These are phyloP conservation scores for Xyrauchen texanus DNA, from an alignment of 2,113 vertebrate species.

Conservation along the genomic window DNA sequence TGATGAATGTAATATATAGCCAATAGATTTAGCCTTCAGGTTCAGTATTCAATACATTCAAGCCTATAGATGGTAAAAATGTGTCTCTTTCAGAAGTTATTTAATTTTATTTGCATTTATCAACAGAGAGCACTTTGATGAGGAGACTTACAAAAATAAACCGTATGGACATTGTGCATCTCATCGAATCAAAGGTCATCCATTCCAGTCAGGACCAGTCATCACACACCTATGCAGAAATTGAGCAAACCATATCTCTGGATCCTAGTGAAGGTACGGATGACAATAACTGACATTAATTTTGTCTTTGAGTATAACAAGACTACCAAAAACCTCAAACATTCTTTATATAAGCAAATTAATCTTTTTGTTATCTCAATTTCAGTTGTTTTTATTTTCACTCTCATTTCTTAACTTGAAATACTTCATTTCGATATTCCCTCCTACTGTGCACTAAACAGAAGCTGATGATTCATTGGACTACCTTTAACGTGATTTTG, in stretches of 20 bases:
- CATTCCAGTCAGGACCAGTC: constrained; percentile 69
- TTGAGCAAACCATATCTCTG: constrained; percentile 83
- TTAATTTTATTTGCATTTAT: background rate
- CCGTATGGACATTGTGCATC: constrained; percentile 95
- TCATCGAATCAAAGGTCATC: constrained; percentile 83
- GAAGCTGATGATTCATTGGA: background rate
- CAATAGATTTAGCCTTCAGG: no score
- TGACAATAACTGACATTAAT: background rate
- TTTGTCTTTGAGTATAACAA: background rate
- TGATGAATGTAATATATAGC: no score
- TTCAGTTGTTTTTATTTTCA: background rate
- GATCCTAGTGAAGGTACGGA: constrained; percentile 90
- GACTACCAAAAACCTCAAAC: background rate
- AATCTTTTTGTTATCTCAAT: background rate
- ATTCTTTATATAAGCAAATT: background rate
- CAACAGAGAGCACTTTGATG: constrained; percentile 82
- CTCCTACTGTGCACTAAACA: background rate
- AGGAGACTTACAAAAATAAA: constrained; percentile 92
- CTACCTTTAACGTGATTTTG: no score
- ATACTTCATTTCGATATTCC: background rate
- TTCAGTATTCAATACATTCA: no score
- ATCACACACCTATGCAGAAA: constrained; percentile 82
- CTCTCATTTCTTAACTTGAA: background rate
- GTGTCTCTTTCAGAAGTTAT: no score
- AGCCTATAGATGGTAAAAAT: no score